These are phyloP conservation scores for Mesembrinibis cayennensis DNA, from an alignment of 2,113 vertebrate genomes.

Conservation along the genomic window DNA sequence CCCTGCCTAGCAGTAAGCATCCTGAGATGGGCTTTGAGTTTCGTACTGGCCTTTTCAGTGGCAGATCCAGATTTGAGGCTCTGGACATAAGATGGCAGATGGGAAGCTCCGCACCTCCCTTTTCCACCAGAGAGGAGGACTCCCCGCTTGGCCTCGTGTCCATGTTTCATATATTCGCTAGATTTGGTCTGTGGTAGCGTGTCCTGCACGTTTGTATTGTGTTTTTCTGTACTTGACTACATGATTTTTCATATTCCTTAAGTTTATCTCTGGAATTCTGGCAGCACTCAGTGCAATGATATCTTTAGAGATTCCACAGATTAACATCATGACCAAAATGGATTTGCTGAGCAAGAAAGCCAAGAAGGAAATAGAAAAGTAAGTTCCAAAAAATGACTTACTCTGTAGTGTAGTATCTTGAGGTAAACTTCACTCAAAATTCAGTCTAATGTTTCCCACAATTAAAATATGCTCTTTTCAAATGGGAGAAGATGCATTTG, in stretches of 20 bases:
- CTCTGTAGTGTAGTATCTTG: not conserved
- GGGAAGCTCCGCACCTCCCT: not conserved
- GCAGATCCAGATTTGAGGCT: not conserved
- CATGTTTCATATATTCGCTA: not conserved
- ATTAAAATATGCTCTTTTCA: not conserved
- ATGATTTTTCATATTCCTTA: not conserved
- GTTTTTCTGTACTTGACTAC: not conserved
- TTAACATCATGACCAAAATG: conserved; percentile 99
- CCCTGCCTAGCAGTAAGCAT: not conserved
- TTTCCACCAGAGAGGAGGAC: not conserved
- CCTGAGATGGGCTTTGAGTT: not conserved
- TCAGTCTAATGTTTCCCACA: not conserved
- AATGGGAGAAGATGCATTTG: not conserved
- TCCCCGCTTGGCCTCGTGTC: not conserved
- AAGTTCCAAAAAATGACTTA: conserved; percentile 45
- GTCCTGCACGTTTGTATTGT: not conserved
- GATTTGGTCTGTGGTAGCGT: not conserved
- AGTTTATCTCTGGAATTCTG: conserved; percentile 98
- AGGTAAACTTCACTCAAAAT: not conserved
- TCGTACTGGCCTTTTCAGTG: not conserved
- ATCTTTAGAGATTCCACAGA: conserved; percentile 91
- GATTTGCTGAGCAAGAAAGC: conserved; percentile 93
- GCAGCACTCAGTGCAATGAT: conserved; percentile 95
- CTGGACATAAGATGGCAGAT: not conserved
- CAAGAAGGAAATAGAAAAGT: conserved; percentile 97